A percentile compares a stretch with the other conserved stretches of the same genome.
Evolutionary conservation across 2,888 invertebrate species (phyloP).

Genomic region (Liopterus haemorrhoidalis): DNA sequence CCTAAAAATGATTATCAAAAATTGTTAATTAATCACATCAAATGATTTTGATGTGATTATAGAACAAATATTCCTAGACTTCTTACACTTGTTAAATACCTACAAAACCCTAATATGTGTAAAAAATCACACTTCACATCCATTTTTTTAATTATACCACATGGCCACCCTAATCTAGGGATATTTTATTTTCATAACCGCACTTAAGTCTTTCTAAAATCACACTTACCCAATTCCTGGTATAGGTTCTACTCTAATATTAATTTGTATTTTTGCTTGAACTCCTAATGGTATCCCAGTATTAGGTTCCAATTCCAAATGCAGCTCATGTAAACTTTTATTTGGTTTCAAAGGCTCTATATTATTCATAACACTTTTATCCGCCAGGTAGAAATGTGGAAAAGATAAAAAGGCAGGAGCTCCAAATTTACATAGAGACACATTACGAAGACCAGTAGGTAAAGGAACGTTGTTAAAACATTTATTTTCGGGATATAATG

Average conservation of each 20-base stretch:
- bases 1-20: no score
- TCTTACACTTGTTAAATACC: no score
- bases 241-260: slow-evolving; percentile 54
- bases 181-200: no score
- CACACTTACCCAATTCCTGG: slow-evolving; percentile 51
- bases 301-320: slow-evolving; percentile 63
- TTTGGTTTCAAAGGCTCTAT: slow-evolving; percentile 64
- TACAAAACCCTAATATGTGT: no score
- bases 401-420: slow-evolving; percentile 79
- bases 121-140: no score
- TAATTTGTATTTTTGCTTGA: slow-evolving; percentile 71
- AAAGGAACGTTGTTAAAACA: slow-evolving; percentile 57
- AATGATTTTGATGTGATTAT: no score
- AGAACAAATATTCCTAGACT: no score
- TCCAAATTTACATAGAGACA: slow-evolving; percentile 66
- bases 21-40: no score
- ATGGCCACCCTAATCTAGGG: no score
- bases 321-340: slow-evolving; percentile 58
- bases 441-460: slow-evolving; percentile 61
- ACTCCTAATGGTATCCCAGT: slow-evolving; percentile 74
- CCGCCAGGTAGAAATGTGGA: slow-evolving; percentile 75
- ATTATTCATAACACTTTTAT: slow-evolving; percentile 56
- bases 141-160: no score
- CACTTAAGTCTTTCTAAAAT: neutral
- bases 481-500: slow-evolving; percentile 51